Base-by-base conservation (phyloP, 1,140 invertebrate genomes). In the Mactra quadrangularis region DNA sequence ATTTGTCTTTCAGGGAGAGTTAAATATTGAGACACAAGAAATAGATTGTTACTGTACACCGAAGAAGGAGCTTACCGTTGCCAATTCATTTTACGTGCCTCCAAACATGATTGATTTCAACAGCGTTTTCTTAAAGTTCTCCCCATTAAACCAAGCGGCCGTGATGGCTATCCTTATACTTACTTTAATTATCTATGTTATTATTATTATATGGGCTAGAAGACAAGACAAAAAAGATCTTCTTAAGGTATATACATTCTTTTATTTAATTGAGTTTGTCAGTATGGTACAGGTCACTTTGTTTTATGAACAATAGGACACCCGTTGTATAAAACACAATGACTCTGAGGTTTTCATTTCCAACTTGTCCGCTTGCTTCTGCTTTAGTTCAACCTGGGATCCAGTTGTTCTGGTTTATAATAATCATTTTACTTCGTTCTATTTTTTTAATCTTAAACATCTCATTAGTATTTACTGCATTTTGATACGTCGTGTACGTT, bases 71-170 rank as follows among this genome's bases (percentile, higher is more conserved):
- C 74, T 60, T 1, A 64, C 84, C 2, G 85, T 88, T 75, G 83
- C 77, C 35, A 84, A 74, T 50, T 50, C 82, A 3, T 94, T 94
- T 78, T 93, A 94, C 70, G 92, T 94, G 0, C 89, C 91, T 47
- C 93, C 94, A 2, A 94, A 94, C 85, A 92, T 92, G 19, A 94
- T 94, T 9, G 93, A 94, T 87, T 94, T 94, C 86, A 86, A 70
- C 22, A 93, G 94, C 55, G 93, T 94, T 1, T 94, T 94, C 87
- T 66, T 76, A 15, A 88, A 90, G 71, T 91, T 92, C 53, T 82
- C 78, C 25, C 78, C 84, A 66, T 68, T 82, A 85, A 71, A 89
- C 66, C 78, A 82, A 35, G 87, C 90, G 22, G 85, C 88, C 0
- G 90, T 92, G 3, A 91, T 91, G 75, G 78, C 72, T 15, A 93